Evolutionary conservation across 2,888 invertebrate genomes (phyloP), one percentile per base, ranked within the genome.

Genomic region (Clepsis dumicolana): DNA sequence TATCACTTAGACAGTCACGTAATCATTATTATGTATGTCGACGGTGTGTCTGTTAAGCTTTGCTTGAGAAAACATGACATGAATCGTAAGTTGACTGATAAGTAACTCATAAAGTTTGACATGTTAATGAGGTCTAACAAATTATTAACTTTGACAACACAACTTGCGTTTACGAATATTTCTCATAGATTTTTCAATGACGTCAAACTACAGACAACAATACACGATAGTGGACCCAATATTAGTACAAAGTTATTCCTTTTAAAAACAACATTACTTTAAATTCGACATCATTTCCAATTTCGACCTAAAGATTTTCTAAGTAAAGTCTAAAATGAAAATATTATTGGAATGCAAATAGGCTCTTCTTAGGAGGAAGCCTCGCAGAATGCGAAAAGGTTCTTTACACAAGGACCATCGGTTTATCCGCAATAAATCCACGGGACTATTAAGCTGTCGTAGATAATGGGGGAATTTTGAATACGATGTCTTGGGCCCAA

Each of bases 401-500:
- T 18, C 41, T 62, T 62, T 35, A 62, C 50, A 63, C 38, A 38
- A 53, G 63, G 38, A 53, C 35, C 27, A 27, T 24, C 57, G 38
- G 63, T 27, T 63, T 53, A 63, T 53, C 63, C 38, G 24, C 63
- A 1, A 63, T 63, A 63, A 63, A 63, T 63, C 63, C 18, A 12
- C 25, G 16, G 14, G 63, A 21, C 63, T 21, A 63, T 63, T 63
- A 63, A 52, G 38, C 53, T n/a, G 63, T 63, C 41, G 16, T 41
- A 41, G 38, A 63, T 53, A 63, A 63, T 63, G 63, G 50, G 14
- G 25, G 52, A 53, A 38, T 63, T 63, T 63, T 63, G 63, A 63
- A 63, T 63, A 53, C 63, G 61, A 61, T 48, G 63, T 53, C 63
- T 53, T 53, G 53, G 8, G 29, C 29, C 38, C 53, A 29, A 63